A percentile compares a stretch with the other conserved stretches of the same genome.
Evolutionary conservation across 2,113 vertebrate species (phyloP).

Genomic region (Myodes glareolus): DNA sequence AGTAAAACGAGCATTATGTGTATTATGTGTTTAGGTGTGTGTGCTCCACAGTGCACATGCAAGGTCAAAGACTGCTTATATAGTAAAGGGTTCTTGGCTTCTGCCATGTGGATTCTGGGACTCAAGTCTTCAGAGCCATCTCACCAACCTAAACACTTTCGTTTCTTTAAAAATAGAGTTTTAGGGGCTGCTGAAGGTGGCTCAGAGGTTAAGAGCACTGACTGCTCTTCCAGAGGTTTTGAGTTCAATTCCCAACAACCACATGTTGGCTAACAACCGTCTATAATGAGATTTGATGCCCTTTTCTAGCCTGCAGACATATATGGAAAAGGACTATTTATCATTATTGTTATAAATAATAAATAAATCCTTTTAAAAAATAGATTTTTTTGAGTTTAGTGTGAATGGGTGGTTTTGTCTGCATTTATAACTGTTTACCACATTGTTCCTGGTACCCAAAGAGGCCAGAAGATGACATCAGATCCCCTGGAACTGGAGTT

Average conservation of each 20-base stretch:
- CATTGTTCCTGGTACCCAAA: no score
- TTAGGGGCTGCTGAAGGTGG: not conserved
- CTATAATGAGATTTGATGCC: not conserved
- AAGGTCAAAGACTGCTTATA: not conserved
- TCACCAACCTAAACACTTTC: not conserved
- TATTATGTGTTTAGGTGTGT: not conserved
- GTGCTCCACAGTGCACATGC: not conserved
- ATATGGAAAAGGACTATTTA: not conserved
- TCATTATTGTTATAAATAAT: not conserved
- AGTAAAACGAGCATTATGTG: not conserved
- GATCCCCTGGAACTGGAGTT: not conserved
- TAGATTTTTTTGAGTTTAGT: not conserved
- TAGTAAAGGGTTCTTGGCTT: not conserved
- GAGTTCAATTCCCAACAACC: not conserved
- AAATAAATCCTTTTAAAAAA: not conserved
- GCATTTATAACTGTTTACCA: not conserved
- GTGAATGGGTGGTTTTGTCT: not conserved
- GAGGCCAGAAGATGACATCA: not conserved
- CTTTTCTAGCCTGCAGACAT: not conserved
- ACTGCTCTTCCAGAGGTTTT: not conserved
- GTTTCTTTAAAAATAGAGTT: not conserved
- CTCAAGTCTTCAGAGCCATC: not conserved
- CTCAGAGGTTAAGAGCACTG: not conserved
- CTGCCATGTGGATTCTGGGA: not conserved
- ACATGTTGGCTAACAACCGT: not conserved